phyloP scores from a whole-genome alignment of 2,797 vertebrate species.

The Gallinago stenura region DNA sequence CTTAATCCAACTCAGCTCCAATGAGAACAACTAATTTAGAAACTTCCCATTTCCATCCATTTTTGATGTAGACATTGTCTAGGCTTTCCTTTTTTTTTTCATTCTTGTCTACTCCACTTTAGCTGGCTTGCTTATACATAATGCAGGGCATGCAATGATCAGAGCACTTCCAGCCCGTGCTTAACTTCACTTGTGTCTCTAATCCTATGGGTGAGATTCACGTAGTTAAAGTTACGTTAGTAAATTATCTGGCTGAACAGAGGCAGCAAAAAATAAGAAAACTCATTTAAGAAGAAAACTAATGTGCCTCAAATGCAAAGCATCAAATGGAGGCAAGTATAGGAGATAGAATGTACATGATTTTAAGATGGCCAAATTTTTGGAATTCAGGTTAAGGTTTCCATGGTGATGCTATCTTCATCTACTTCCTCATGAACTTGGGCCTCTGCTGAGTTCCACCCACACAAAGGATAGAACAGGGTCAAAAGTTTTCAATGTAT shows the following conservation, averaged over 20 bases:
- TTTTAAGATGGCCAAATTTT: conserved; percentile 40
- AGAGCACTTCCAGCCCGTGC: background rate
- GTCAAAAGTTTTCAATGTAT: conserved; percentile 39
- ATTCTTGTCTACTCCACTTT: background rate
- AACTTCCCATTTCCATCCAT: background rate
- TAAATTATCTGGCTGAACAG: background rate
- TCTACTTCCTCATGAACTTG: conserved; percentile 57
- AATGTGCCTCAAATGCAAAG: background rate
- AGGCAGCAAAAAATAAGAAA: background rate
- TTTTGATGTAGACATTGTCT: background rate
- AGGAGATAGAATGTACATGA: background rate
- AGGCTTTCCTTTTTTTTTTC: background rate
- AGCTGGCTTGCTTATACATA: background rate
- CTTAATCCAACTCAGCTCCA: background rate
- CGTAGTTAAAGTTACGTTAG: background rate
- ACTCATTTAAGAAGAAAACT: background rate
- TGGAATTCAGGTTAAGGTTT: conserved; percentile 67
- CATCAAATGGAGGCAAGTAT: background rate
- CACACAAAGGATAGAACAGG: conserved; percentile 42
- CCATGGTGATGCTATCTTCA: conserved; percentile 72
- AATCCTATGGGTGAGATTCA: background rate
- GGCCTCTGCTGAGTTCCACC: conserved; percentile 51
- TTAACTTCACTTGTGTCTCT: background rate
- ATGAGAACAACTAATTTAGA: background rate
- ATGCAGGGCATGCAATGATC: background rate